A percentile compares a stretch with the other conserved stretches of the same genome.
Evolutionary conservation across 2,888 invertebrate genomes (phyloP).

Genomic region (Cantharis flavilabris): DNA sequence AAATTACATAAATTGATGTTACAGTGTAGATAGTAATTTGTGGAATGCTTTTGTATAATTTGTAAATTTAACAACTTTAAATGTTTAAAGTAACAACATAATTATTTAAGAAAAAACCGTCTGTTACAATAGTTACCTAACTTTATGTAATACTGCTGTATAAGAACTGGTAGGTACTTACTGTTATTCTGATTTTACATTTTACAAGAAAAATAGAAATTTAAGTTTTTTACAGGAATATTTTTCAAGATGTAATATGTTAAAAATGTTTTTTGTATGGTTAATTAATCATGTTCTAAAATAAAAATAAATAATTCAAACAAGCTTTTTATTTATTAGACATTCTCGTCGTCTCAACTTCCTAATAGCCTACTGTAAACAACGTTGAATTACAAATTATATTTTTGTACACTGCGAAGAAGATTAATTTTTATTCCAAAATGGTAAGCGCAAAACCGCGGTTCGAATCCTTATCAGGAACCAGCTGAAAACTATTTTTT

Average conservation of each 20-base stretch:
- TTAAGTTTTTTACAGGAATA: neutral
- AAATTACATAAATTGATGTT: neutral
- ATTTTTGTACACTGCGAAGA: neutral
- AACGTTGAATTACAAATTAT: neutral
- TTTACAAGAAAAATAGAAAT: neutral
- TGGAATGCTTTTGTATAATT: slow-evolving; percentile 10
- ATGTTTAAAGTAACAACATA: neutral
- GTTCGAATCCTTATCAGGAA: too few relatives aligned
- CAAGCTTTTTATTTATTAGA: neutral
- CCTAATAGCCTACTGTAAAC: neutral
- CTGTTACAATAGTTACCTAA: neutral
- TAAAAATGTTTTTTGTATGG: neutral
- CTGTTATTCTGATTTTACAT: neutral
- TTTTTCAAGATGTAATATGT: neutral
- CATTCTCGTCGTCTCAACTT: neutral
- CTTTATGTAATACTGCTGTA: neutral
- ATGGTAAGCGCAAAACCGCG: too few relatives aligned
- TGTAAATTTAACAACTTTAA: slow-evolving; percentile 6
- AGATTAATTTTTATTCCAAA: too few relatives aligned
- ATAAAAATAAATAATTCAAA: neutral
- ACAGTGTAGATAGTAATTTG: slow-evolving; percentile 10
- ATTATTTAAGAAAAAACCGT: neutral
- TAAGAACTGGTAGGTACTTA: neutral
- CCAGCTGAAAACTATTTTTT: too few relatives aligned
- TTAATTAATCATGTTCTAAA: neutral